A percentile compares a stretch with the other conserved stretches of the same genome.
Conservation (phyloP, 2,888 invertebrate genomes). For the Phengaris arion region DNA sequence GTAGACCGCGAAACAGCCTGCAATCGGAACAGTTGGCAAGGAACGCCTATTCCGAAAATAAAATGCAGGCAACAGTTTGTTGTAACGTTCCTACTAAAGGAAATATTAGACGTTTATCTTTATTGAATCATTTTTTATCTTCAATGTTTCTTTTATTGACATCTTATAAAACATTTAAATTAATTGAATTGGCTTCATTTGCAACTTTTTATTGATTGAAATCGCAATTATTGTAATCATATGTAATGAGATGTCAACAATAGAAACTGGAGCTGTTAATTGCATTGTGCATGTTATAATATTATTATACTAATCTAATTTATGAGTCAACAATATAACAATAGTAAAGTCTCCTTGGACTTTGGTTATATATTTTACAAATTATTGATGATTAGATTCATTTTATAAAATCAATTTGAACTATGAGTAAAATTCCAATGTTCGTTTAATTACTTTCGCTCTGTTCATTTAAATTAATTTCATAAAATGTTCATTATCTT, state of each 20-base stretch:
- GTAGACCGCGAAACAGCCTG: slow-evolving; percentile 65
- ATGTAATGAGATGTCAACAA: slow-evolving; percentile 15
- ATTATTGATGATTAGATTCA: slow-evolving; percentile 17
- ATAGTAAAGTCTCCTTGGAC: slow-evolving; percentile 9
- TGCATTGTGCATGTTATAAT: not conserved
- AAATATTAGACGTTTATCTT: slow-evolving; percentile 33
- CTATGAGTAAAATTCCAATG: slow-evolving; percentile 30
- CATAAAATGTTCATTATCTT: slow-evolving; percentile 26
- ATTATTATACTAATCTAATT: slow-evolving; percentile 18
- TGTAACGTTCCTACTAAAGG: slow-evolving; percentile 46
- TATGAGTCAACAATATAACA: slow-evolving; percentile 23
- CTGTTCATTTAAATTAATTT: slow-evolving; percentile 7
- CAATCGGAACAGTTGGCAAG: slow-evolving; percentile 64
- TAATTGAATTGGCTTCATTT: not conserved
- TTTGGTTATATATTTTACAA: not conserved
- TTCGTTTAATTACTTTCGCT: slow-evolving; percentile 29
- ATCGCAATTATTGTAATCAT: not conserved
- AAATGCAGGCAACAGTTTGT: slow-evolving; percentile 71
- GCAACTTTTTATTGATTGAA: not conserved
- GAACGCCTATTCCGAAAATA: slow-evolving; percentile 66
- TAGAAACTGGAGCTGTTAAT: slow-evolving; percentile 5
- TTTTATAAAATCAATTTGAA: slow-evolving; percentile 15
- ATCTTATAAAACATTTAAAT: not conserved
- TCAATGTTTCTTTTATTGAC: not conserved
- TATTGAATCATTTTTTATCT: slow-evolving; percentile 21